These are phyloP conservation scores for Furnarius figulus DNA, from an alignment of 2,113 vertebrate species.

Conservation along the genomic window DNA sequence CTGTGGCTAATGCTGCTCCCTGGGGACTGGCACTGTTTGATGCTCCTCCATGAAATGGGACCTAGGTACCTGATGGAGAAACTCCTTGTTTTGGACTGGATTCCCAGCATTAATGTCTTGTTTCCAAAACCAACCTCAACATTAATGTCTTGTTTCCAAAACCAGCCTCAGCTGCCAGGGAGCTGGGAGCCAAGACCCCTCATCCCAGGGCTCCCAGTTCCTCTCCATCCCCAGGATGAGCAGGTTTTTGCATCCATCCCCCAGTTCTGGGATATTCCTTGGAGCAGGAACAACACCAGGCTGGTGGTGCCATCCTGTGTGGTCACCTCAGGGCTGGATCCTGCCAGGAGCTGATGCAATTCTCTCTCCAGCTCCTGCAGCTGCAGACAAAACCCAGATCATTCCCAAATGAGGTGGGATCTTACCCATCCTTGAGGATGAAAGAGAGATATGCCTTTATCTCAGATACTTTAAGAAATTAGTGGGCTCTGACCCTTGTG, in stretches of 20 bases:
- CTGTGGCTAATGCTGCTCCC: background rate
- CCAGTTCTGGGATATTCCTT: background rate
- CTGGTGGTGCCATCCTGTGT: background rate
- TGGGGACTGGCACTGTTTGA: background rate
- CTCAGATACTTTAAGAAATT: too few relatives aligned
- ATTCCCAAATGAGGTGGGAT: background rate
- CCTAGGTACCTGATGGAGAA: background rate
- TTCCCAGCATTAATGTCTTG: background rate
- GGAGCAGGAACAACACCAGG: background rate
- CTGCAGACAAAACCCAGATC: background rate
- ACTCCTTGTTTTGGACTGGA: background rate
- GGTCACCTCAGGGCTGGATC: background rate
- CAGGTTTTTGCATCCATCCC: background rate
- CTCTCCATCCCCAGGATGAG: rapidly evolving
- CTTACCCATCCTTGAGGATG: rapidly evolving
- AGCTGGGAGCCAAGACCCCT: background rate
- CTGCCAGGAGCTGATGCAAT: background rate
- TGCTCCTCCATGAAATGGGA: background rate
- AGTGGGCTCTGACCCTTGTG: too few relatives aligned
- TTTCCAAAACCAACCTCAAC: background rate
- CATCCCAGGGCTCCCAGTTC: background rate
- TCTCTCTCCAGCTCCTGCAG: background rate
- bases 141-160: background rate
- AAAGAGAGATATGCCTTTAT: too few relatives aligned
- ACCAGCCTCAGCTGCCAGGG: rapidly evolving